phyloP scores from a whole-genome alignment of 2,797 vertebrate genomes.

The Gouania willdenowi region DNA sequence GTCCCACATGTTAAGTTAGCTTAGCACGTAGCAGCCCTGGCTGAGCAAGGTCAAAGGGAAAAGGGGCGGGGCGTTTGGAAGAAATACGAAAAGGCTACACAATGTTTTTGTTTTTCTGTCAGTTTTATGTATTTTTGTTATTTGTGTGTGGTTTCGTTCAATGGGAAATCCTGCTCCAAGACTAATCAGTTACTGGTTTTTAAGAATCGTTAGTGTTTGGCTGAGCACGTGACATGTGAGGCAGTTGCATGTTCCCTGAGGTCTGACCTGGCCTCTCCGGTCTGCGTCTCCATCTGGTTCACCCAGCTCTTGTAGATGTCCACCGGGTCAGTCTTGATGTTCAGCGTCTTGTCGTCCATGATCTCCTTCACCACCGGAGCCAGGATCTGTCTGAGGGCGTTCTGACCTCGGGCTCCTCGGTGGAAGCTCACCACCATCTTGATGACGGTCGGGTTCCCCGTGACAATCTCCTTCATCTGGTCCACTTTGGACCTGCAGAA shows the following conservation, averaged over 20 bases:
- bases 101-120: no score
- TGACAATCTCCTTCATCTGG: constrained; percentile 96
- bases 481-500: constrained; percentile 90
- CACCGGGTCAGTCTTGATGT: constrained; percentile 96
- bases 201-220: no score
- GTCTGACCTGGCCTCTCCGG: constrained; percentile 91
- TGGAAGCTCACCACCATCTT: constrained; percentile 99
- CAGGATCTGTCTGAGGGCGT: constrained; percentile 92
- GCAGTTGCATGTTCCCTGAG: neutral
- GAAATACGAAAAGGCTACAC: no score
- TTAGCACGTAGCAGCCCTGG: no score
- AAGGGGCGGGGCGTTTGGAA: no score
- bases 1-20: no score
- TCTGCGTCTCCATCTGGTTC: constrained; percentile 98
- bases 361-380: constrained; percentile 96
- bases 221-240: no score
- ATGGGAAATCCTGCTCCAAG: no score
- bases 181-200: no score
- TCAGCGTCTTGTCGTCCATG: constrained; percentile 94
- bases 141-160: no score
- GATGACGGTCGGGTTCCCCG: constrained; percentile 95
- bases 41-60: no score
- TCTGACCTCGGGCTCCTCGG: constrained; percentile 91
- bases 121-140: no score
- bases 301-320: constrained; percentile 99